A percentile compares a stretch with the other conserved stretches of the same genome.
phyloP scores from a whole-genome alignment of 1,140 invertebrate species.

The roundworm (Caenorhabditis elegans) region DNA sequence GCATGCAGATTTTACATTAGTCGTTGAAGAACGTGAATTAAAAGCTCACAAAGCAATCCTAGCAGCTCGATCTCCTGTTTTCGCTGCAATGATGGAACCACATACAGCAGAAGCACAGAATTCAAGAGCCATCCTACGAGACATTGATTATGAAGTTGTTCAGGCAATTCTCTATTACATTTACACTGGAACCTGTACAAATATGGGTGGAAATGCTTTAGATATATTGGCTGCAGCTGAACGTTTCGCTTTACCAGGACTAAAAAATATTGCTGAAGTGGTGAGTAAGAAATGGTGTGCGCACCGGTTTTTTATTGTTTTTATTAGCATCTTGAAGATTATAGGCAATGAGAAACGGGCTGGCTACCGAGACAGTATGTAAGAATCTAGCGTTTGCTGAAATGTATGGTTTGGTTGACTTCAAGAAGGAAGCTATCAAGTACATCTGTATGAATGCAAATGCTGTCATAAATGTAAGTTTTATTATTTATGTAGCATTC shows the following conservation, averaged over 20 bases:
- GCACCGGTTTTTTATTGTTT: too few species aligned
- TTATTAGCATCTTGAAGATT: constrained; percentile 20
- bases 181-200: constrained; percentile 53
- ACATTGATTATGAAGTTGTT: constrained; percentile 64
- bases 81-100: constrained; percentile 65
- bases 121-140: constrained; percentile 53
- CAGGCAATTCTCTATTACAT: constrained; percentile 56
- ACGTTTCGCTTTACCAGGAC: constrained; percentile 57
- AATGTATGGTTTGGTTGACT: constrained; percentile 59
- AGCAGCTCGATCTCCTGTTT: constrained; percentile 66
- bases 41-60: constrained; percentile 64
- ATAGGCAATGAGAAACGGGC: constrained; percentile 50
- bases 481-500: too few species aligned
- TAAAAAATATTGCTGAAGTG: constrained; percentile 63
- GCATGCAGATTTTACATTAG: constrained; percentile 64
- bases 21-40: constrained; percentile 52
- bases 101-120: constrained; percentile 57
- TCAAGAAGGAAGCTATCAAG: constrained; percentile 61
- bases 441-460: constrained; percentile 57
- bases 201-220: constrained; percentile 50
- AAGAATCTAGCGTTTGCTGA: constrained; percentile 57
- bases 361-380: constrained; percentile 61
- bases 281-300: constrained; percentile 43
- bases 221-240: constrained; percentile 62
- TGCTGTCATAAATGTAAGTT: constrained; percentile 50